Evolutionary conservation across 2,113 vertebrate genomes (phyloP).

Genomic region (Oxyruncus cristatus): DNA sequence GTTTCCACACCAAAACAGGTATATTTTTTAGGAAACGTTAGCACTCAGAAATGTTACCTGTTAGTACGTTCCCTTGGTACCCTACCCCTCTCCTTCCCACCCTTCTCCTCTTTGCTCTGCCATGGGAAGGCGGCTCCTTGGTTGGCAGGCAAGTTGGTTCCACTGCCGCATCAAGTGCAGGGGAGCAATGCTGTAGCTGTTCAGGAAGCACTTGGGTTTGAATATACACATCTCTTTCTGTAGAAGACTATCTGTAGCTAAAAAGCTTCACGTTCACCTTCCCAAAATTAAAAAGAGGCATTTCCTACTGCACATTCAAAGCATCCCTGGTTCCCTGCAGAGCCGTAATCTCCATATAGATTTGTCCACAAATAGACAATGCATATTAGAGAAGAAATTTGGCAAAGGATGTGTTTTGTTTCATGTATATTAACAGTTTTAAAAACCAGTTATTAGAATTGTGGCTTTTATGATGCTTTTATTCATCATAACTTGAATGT

Average conservation of each 20-base stretch:
- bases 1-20: not conserved
- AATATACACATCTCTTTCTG: not conserved
- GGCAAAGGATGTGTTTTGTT: not conserved
- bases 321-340: not conserved
- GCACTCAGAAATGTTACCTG: not conserved
- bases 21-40: not conserved
- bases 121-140: not conserved
- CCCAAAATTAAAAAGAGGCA: not conserved
- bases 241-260: not conserved
- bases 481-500: not conserved
- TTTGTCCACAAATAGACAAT: not conserved
- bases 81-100: not conserved
- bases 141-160: not conserved
- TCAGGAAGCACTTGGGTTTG: not conserved
- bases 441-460: not conserved
- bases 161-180: fast-evolving
- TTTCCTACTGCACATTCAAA: not conserved
- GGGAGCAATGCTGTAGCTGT: not conserved
- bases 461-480: not conserved
- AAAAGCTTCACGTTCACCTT: not conserved
- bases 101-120: not conserved
- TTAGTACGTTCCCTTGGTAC: not conserved
- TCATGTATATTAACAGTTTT: not conserved
- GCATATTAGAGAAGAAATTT: not conserved
- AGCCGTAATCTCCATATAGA: not conserved